Evolutionary conservation across 2,888 invertebrate species (phyloP), one percentile per base, ranked within the genome.

Genomic region (Eulithis prunata): DNA sequence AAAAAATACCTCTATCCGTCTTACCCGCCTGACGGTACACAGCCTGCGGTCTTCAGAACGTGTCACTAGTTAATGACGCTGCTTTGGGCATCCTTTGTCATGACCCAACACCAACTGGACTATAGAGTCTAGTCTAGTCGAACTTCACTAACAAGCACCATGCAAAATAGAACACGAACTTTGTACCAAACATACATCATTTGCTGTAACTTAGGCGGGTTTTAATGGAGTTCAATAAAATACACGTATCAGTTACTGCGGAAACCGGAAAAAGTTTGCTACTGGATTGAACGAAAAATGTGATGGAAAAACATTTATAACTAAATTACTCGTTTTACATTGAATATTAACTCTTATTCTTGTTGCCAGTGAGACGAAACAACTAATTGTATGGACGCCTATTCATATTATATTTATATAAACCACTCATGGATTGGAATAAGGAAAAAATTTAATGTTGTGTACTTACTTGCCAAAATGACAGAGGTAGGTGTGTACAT

Each of bases 11-110:
- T 41, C 8, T 14, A 11, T 21, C 21, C 3, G 32, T n/a, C 10
- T 43, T 52, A 11, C 41, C 3, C n/a, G n/a, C 12, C 51, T 46
- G 52, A 57, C 59, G 53, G 67, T 63, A 59, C 58, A 12, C 21
- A 36, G 53, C 43, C 21, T 68, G 66, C 57, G 70, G 73, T 70
- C 59, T 57, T 69, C 60, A 32, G 51, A 56, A 63, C 71, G 66
- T 73, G 73, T 71, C 70, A 59, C 62, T 66, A 65, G 62, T 57
- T 69, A 71, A 70, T 74, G 71, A 71, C 68, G 68, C 69, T 71
- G 69, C 70, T 72, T 70, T 64, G 62, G 65, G 60, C 59, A 57
- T 64, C 72, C 75, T 71, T 74, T 72, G 71, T 71, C 63, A 57
- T 51, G 61, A 51, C 28, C 64, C 41, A 67, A 58, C 66, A 56